Evolutionary conservation across 2,888 invertebrate genomes (phyloP).

Genomic region (Spisula solida): DNA sequence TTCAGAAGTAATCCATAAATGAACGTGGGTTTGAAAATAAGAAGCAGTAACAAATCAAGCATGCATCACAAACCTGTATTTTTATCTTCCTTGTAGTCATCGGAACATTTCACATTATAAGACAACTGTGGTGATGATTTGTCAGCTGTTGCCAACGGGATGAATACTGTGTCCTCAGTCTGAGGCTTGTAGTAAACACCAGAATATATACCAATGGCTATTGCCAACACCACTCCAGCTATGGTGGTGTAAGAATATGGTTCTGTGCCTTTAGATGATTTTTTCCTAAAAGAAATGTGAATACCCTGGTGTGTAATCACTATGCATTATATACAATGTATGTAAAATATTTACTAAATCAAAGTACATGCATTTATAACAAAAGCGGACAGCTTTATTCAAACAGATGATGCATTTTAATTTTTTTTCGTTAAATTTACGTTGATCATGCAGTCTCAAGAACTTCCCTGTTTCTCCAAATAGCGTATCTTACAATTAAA

Average conservation of each 20-base stretch:
- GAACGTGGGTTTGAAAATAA: too few species aligned
- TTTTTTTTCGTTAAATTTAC: too few species aligned
- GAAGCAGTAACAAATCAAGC: background rate
- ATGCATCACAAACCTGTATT: slow-evolving; percentile 49
- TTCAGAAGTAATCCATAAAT: too few species aligned
- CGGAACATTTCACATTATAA: slow-evolving; percentile 55
- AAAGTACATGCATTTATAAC: background rate
- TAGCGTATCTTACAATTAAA: background rate
- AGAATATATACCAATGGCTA: background rate
- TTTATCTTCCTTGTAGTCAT: slow-evolving; percentile 59
- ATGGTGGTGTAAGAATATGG: background rate
- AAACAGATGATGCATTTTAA: background rate
- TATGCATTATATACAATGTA: too few species aligned
- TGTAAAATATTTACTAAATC: background rate
- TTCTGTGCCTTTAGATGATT: background rate
- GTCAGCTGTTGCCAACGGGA: slow-evolving; percentile 46
- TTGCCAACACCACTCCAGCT: background rate
- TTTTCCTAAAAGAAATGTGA: background rate
- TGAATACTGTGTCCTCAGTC: background rate
- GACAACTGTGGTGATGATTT: slow-evolving; percentile 33
- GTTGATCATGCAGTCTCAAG: too few species aligned
- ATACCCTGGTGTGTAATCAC: background rate
- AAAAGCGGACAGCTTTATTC: background rate
- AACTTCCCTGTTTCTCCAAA: too few species aligned
- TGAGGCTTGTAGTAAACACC: slow-evolving; percentile 5